Evolutionary conservation across 2,113 vertebrate genomes (phyloP), one percentile per base, ranked within the genome.

Genomic region (Litocranius walleri): DNA sequence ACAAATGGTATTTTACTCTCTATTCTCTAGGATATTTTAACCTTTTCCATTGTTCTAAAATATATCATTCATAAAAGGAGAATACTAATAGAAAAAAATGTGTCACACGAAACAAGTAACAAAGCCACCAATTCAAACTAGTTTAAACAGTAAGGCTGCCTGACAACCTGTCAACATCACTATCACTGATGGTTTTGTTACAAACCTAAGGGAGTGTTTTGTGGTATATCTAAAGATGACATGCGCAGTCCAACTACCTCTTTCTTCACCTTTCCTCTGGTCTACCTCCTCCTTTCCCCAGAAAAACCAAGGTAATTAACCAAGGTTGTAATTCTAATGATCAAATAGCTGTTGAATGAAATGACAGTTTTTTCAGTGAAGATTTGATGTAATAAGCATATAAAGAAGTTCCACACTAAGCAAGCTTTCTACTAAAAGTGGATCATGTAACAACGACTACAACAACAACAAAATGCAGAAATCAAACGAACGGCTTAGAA

Each of bases 1-100:
- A 98, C 40, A 98, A 98, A 96, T 59, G 59, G 62, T 83, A 96
- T 95, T 40, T 97, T 33, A 96, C 36, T 82, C 92, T 83, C 50
- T 0, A 0, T 96, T 96, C 90, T 84, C 54, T 96, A 96, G 96
- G 74, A 93, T 27, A 84, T 95, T 85, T 92, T 96, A 97, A 96
- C 29, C 80, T 95, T 95, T 89, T 59, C 40, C 80, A 27, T 50
- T 98, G 88, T 95, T 98, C 98, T 94, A 82, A 90, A 83, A 93
- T 16, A 80, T 82, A 91, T 54, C 90, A 25, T 30, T 93, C 90
- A 89, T 40, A 97, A 98, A 97, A 96, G 52, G 43, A 96, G 92
- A 98, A 92, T 11, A n/a, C 59, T 92, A 92, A 88, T 14, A 93
- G 82, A 96, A 92, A 95, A 98, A 95, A 98, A 94, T n/a, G 80